These are phyloP conservation scores for Charina bottae DNA, from an alignment of 2,113 vertebrate species.

Conservation along the genomic window DNA sequence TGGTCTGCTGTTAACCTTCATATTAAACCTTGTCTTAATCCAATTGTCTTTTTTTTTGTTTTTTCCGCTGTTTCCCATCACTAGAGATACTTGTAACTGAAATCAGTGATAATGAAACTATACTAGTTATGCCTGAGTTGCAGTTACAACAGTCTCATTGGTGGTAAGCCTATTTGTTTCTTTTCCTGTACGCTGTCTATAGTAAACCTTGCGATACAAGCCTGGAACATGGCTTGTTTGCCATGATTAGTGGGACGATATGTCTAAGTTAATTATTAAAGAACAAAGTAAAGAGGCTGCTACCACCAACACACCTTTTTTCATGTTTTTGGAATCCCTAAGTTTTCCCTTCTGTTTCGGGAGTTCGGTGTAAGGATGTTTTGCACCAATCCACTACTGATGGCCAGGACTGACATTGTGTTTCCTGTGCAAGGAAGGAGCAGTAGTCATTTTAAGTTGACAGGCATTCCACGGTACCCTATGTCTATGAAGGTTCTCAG, in stretches of 20 bases:
- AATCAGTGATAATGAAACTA: neutral
- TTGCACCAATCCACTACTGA: neutral
- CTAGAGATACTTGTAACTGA: neutral
- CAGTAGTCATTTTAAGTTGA: conserved; percentile 5
- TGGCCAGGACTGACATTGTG: neutral
- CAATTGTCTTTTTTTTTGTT: neutral
- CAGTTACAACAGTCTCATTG: conserved; percentile 25
- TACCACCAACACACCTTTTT: neutral
- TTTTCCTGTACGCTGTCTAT: neutral
- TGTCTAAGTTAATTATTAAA: neutral
- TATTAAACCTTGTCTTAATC: neutral
- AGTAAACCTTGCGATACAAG: neutral
- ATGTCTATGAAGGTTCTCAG: too few species aligned
- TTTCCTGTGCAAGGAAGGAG: conserved; percentile 17
- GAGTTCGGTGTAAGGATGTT: conserved; percentile 9
- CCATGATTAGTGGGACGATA: neutral
- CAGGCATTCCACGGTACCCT: neutral
- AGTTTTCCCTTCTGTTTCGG: neutral
- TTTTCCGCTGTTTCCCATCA: neutral
- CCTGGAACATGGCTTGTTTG: neutral
- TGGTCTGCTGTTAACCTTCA: neutral
- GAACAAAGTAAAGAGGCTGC: neutral
- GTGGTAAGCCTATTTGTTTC: conserved; percentile 12
- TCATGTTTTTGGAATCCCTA: neutral
- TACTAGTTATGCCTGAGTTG: neutral